Evolutionary conservation across 2,888 invertebrate species (phyloP).

Genomic region (Drosophila affinis): DNA sequence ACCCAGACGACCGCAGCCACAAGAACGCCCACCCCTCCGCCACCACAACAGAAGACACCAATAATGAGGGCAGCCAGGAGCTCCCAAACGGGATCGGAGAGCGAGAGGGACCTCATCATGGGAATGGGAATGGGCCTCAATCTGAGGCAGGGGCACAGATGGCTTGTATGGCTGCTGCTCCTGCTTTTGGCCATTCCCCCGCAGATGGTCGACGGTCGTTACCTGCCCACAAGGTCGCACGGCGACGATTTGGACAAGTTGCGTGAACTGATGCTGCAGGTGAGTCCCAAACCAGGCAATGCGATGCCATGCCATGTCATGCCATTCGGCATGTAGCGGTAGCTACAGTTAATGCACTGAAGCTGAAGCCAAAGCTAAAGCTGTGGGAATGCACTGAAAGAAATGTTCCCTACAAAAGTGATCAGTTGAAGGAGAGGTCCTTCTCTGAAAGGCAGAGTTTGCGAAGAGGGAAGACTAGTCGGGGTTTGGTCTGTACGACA

Average conservation of each 20-base stretch:
- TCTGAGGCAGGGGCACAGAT: constrained; percentile 49
- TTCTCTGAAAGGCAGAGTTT: too few relatives aligned
- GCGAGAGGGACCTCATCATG: constrained; percentile 25
- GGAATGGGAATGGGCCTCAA: constrained; percentile 38
- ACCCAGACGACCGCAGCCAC: constrained; percentile 24
- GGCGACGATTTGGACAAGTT: constrained; percentile 85
- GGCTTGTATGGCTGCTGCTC: constrained; percentile 67
- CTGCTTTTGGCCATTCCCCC: constrained; percentile 73
- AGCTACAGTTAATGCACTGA: background rate
- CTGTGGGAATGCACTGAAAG: background rate
- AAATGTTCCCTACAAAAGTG: background rate
- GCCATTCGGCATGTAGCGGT: background rate
- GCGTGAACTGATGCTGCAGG: constrained; percentile 85
- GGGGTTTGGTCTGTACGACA: too few relatives aligned
- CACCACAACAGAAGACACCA: constrained; percentile 13
- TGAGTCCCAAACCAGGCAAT: constrained; percentile 73
- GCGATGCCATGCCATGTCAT: too few relatives aligned
- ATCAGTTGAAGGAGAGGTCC: too few relatives aligned
- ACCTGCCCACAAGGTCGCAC: constrained; percentile 85
- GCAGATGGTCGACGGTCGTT: constrained; percentile 83
- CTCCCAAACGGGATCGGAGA: background rate
- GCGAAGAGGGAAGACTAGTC: too few relatives aligned
- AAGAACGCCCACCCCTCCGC: constrained; percentile 14
- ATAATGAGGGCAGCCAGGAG: constrained; percentile 47
- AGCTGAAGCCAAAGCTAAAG: background rate